phyloP scores from a whole-genome alignment of 2,797 vertebrate genomes.

The Picus viridis region DNA sequence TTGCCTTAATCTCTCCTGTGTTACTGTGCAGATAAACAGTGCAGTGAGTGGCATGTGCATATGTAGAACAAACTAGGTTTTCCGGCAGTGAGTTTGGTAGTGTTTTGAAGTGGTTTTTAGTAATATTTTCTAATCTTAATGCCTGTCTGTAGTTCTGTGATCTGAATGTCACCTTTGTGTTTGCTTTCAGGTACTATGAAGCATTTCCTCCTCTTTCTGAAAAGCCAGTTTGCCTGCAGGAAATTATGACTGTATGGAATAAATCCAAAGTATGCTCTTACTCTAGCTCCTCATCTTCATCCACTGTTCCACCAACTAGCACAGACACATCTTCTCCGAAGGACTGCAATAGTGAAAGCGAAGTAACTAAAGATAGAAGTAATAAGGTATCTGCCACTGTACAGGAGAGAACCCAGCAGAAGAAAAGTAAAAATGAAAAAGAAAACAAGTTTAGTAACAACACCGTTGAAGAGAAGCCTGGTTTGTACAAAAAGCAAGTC shows the following conservation, averaged over 20 bases:
- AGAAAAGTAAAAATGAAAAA: conserved; percentile 89
- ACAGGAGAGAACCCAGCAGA: conserved; percentile 83
- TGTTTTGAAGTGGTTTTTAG: not conserved
- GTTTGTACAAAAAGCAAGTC: conserved; percentile 85
- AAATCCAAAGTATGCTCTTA: conserved; percentile 92
- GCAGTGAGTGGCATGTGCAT: not conserved
- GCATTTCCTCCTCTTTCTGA: conserved; percentile 98
- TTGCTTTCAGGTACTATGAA: conserved; percentile 94
- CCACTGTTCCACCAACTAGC: conserved; percentile 95
- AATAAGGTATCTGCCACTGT: conserved; percentile 72
- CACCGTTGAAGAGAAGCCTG: conserved; percentile 83
- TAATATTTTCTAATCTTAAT: not conserved
- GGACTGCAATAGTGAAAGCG: conserved; percentile 95
- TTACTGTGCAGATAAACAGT: not conserved
- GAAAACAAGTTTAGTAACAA: conserved; percentile 85
- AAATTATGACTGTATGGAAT: conserved; percentile 99
- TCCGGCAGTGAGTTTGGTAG: not conserved
- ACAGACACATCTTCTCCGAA: conserved; percentile 97
- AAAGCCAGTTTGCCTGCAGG: conserved; percentile 98
- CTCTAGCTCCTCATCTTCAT: conserved; percentile 94
- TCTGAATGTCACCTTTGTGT: not conserved
- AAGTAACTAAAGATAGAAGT: conserved; percentile 85
- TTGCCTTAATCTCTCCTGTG: not conserved
- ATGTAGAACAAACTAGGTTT: not conserved
- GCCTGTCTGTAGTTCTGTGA: not conserved